Conservation (phyloP, 2,113 vertebrate species). For the Amphiprion ocellaris region DNA sequence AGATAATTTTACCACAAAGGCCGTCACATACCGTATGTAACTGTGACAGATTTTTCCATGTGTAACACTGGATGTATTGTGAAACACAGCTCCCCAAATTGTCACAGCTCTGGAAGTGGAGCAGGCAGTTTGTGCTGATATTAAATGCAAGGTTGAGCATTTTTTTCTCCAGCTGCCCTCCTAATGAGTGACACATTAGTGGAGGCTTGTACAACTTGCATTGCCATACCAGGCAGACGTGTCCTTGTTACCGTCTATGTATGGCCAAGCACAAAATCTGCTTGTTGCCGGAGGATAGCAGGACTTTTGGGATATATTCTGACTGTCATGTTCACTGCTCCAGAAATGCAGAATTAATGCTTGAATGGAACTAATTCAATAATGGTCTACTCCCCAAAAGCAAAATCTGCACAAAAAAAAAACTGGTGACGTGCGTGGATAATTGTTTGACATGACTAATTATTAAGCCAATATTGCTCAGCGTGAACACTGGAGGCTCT, state of each 20-base stretch:
- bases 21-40: neutral
- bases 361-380: constrained; percentile 56
- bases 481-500: constrained; percentile 45
- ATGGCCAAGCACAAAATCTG: constrained; percentile 28
- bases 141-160: constrained; percentile 2
- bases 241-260: constrained; percentile 48
- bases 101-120: neutral
- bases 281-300: constrained; percentile 37
- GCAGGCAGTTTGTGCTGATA: constrained; percentile 50
- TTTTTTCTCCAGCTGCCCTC: constrained; percentile 17
- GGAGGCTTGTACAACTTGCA: constrained; percentile 48
- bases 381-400: constrained; percentile 40
- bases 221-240: constrained; percentile 39
- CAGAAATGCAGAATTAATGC: constrained; percentile 44
- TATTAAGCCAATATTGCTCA: constrained; percentile 50
- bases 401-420: constrained; percentile 21
- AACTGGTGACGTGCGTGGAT: constrained; percentile 36
- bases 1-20: neutral
- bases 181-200: constrained; percentile 53
- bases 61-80: constrained; percentile 4
- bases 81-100: neutral
- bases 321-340: constrained; percentile 52
- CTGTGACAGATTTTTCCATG: constrained; percentile 15
- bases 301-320: constrained; percentile 32
- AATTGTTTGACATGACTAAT: constrained; percentile 69